These are phyloP conservation scores for zebrafish (Danio rerio) DNA, from an alignment of 2,113 vertebrate species.

Conservation along the genomic window GRCz12tu NC_133179.1:6015501-6016000, in stretches of 20 bases:
- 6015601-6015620: not conserved
- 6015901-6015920: conserved; percentile 39
- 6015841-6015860: not conserved
- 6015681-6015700: conserved; percentile 29
- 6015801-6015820: conserved; percentile 41
- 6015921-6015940: conserved; percentile 41
- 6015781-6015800: conserved; percentile 2
- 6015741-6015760: conserved; percentile 5
- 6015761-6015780: conserved; percentile 7
- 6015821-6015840: conserved; percentile 28
- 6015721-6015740: conserved; percentile 1
- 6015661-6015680: conserved; percentile 8
- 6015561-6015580: not conserved
- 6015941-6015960: conserved; percentile 8
- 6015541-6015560: not conserved
- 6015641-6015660: conserved; percentile 28
- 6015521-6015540: not conserved
- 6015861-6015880: conserved; percentile 26
- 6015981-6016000: conserved; percentile 25
- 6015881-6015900: conserved; percentile 33
- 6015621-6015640: conserved; percentile 22
- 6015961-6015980: conserved; percentile 5
- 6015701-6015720: conserved; percentile 20
- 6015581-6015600: not conserved
- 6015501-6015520: not conserved